Percentiles rank a stretch among this genome's conserved stretches.
phyloP scores from a whole-genome alignment of 35 echinoderm and acorn worm genomes.

The Apostichopus californicus region DNA sequence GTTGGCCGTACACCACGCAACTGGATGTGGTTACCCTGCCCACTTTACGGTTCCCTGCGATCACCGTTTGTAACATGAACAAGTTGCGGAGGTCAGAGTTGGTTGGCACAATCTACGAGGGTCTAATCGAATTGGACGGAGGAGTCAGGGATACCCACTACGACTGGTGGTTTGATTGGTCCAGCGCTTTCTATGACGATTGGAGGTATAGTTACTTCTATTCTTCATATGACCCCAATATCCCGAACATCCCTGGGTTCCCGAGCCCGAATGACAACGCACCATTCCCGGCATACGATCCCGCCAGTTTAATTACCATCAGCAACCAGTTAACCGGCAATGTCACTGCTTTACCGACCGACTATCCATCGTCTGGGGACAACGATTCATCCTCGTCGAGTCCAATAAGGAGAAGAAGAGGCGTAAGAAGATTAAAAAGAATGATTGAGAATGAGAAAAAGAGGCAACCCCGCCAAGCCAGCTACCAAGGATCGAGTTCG shows the following conservation, averaged over 20 bases:
- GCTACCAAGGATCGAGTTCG: background rate
- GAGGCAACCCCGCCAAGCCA: background rate
- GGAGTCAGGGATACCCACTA: slow-evolving; percentile 17
- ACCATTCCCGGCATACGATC: background rate
- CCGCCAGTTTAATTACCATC: background rate
- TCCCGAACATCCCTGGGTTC: background rate
- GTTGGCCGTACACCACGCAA: slow-evolving; percentile 59
- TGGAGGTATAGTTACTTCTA: background rate
- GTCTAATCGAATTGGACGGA: slow-evolving; percentile 76
- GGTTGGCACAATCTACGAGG: slow-evolving; percentile 69
- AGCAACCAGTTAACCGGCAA: background rate
- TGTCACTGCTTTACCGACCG: background rate
- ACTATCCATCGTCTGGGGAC: background rate
- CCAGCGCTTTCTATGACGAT: slow-evolving; percentile 12
- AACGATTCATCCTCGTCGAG: background rate
- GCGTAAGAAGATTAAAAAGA: background rate
- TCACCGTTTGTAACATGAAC: slow-evolving; percentile 95
- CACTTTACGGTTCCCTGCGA: slow-evolving; percentile 72
- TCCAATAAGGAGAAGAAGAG: background rate
- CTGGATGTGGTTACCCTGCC: slow-evolving; percentile 69
- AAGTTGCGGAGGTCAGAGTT: slow-evolving; percentile 66
- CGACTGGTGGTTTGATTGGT: slow-evolving; percentile 45
- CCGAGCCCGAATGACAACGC: background rate
- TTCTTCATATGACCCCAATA: background rate
- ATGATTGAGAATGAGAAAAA: background rate